These are phyloP conservation scores for Oncopeltus fasciatus DNA, from an alignment of 1,140 invertebrate species.

Conservation along the genomic window DNA sequence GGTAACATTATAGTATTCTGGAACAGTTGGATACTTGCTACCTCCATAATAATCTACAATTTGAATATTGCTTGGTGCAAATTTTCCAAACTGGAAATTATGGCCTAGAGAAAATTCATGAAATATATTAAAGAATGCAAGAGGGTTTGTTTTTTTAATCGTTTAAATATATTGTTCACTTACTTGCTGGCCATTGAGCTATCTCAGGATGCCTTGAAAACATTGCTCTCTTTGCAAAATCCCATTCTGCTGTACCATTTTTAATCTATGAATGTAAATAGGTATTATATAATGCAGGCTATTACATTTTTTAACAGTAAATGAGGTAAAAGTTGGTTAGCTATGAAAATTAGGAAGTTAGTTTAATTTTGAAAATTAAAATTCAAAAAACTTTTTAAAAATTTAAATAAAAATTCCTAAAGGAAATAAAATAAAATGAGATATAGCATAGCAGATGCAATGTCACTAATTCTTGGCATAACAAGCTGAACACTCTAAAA, in stretches of 20 bases:
- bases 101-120: conserved; percentile 49
- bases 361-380: too few species aligned
- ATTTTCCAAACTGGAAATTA: conserved; percentile 55
- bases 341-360: too few species aligned
- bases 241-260: conserved; percentile 39
- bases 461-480: too few species aligned
- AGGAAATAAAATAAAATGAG: too few species aligned
- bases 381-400: too few species aligned
- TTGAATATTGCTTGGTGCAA: conserved; percentile 51
- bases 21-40: conserved; percentile 42
- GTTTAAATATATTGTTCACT: neutral
- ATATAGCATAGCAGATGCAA: too few species aligned
- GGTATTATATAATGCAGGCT: too few species aligned
- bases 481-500: too few species aligned
- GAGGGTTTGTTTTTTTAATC: too few species aligned
- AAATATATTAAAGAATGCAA: too few species aligned
- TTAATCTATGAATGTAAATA: too few species aligned
- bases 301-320: neutral
- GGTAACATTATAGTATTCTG: conserved; percentile 40
- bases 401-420: too few species aligned
- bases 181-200: conserved; percentile 43
- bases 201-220: conserved; percentile 55
- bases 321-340: neutral
- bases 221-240: conserved; percentile 43
- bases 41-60: conserved; percentile 66